phyloP scores from a whole-genome alignment of 2,888 invertebrate species.

The Nebria salina region DNA sequence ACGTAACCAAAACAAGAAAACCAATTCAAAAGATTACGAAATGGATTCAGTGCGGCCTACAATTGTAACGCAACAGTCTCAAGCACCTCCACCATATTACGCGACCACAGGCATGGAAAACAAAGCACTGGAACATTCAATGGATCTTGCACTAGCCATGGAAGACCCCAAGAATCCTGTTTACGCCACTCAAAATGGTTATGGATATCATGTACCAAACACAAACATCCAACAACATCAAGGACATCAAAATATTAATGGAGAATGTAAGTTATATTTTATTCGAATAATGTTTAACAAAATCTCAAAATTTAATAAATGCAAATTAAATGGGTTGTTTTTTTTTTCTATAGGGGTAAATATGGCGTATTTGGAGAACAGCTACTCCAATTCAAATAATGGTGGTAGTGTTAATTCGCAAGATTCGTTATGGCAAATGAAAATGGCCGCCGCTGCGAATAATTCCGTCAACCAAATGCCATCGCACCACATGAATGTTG shows the following conservation, averaged over 20 bases:
- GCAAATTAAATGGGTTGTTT: not conserved
- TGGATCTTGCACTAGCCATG: constrained; percentile 83
- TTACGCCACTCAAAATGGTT: constrained; percentile 85
- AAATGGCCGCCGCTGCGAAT: constrained; percentile 81
- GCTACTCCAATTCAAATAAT: constrained; percentile 92
- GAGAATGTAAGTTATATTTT: constrained; percentile 75
- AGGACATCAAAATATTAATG: constrained; percentile 75
- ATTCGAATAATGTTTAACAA: not conserved
- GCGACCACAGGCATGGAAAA: constrained; percentile 90
- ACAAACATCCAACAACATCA: constrained; percentile 72
- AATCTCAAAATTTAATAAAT: not conserved
- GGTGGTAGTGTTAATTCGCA: constrained; percentile 96
- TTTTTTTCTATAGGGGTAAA: constrained; percentile 74
- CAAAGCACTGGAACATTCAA: constrained; percentile 88
- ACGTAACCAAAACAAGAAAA: constrained; percentile 82
- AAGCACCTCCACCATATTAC: constrained; percentile 89
- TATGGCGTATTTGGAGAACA: constrained; percentile 91
- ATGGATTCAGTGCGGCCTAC: constrained; percentile 88
- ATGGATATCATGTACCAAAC: constrained; percentile 82
- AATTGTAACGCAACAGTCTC: constrained; percentile 85
- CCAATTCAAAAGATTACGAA: constrained; percentile 88
- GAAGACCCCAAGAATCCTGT: constrained; percentile 88
- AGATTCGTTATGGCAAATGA: constrained; percentile 94
- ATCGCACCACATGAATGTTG: constrained; percentile 70
- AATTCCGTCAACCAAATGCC: constrained; percentile 71